Percentiles rank a stretch among this genome's conserved stretches.
Conservation (phyloP, 2,888 invertebrate species). For the Leptinotarsa juncta region DNA sequence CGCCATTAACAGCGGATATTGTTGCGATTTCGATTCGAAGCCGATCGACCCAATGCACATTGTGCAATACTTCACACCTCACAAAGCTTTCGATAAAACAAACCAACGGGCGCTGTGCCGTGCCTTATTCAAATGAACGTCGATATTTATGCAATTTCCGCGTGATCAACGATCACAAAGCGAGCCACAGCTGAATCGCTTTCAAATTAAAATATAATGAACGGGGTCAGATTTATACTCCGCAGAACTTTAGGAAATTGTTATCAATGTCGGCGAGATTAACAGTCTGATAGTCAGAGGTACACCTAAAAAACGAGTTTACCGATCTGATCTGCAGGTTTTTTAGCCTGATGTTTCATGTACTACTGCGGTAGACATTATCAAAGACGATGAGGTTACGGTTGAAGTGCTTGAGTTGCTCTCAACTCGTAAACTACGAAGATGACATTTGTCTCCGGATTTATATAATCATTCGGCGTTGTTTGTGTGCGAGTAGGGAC, state of each 20-base stretch:
- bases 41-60: not conserved
- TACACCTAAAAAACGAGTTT: too few relatives aligned
- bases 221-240: slow-evolving; percentile 22
- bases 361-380: too few relatives aligned
- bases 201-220: slow-evolving; percentile 31
- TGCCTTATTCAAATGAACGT: slow-evolving; percentile 30
- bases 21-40: not conserved
- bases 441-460: too few relatives aligned
- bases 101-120: slow-evolving; percentile 7
- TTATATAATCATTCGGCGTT: too few relatives aligned
- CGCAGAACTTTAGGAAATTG: slow-evolving; percentile 4
- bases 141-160: slow-evolving; percentile 40
- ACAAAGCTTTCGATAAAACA: slow-evolving; percentile 10
- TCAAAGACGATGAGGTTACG: too few relatives aligned
- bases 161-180: slow-evolving; percentile 22
- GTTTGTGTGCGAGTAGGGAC: too few relatives aligned
- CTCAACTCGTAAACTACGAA: too few relatives aligned
- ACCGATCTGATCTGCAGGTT: too few relatives aligned
- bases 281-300: too few relatives aligned
- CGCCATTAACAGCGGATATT: not conserved
- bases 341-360: too few relatives aligned
- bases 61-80: slow-evolving; percentile 5
- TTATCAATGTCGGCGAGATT: too few relatives aligned
- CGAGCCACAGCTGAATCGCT: slow-evolving; percentile 12
- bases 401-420: too few relatives aligned